These are phyloP conservation scores for Ceratina japonica DNA, from an alignment of 1,140 invertebrate species.

Conservation along the genomic window DNA sequence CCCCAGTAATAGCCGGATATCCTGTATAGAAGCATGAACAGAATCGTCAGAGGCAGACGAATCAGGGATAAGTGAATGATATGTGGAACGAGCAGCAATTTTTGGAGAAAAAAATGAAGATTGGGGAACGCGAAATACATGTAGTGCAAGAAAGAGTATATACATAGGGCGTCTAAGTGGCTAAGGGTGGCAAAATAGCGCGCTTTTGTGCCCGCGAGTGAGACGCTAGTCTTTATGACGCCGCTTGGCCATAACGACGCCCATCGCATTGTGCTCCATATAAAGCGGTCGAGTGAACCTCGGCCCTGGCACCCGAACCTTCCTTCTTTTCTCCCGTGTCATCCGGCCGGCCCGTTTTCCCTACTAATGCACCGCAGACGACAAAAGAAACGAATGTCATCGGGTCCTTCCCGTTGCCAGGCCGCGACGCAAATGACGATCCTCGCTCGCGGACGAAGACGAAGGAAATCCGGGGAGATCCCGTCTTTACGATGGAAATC, in stretches of 20 bases:
- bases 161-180: background rate
- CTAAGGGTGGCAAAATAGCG: slow-evolving; percentile 63
- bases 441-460: background rate
- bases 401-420: slow-evolving; percentile 8
- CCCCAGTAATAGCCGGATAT: too few species aligned
- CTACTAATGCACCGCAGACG: slow-evolving; percentile 54
- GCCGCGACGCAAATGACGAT: slow-evolving; percentile 22
- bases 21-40: too few species aligned
- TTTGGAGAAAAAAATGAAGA: background rate
- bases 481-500: slow-evolving; percentile 23
- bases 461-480: slow-evolving; percentile 12
- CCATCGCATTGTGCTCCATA: slow-evolving; percentile 63
- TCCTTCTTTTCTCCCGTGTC: slow-evolving; percentile 10
- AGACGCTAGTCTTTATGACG: slow-evolving; percentile 64
- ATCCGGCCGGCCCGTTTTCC: slow-evolving; percentile 37
- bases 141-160: slow-evolving; percentile 43
- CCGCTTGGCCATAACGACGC: slow-evolving; percentile 66
- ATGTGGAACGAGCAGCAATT: too few species aligned
- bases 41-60: too few species aligned
- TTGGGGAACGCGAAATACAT: slow-evolving; percentile 17
- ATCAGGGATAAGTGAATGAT: too few species aligned
- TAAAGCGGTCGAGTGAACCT: slow-evolving; percentile 55
- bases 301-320: slow-evolving; percentile 50
- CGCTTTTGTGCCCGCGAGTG: slow-evolving; percentile 61
- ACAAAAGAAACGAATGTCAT: slow-evolving; percentile 65